These are phyloP conservation scores for Peromyscus leucopus DNA, from an alignment of 2,113 vertebrate genomes.

Conservation along the genomic window DNA sequence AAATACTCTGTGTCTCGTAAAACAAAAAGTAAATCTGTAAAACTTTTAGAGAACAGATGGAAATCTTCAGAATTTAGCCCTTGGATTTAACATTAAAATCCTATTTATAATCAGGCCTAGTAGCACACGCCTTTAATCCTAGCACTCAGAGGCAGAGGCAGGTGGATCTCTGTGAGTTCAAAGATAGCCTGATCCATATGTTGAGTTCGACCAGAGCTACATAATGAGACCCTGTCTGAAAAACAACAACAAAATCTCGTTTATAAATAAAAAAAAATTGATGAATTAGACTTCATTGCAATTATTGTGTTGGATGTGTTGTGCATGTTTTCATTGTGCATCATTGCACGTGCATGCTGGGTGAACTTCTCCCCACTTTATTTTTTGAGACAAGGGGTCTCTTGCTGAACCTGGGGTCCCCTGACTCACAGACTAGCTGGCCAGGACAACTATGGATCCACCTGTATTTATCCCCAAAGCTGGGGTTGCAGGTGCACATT, in stretches of 20 bases:
- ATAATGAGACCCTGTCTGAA: not conserved
- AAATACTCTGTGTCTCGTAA: not conserved
- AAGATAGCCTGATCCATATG: not conserved
- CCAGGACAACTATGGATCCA: not conserved
- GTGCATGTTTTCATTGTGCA: not conserved
- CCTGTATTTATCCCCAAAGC: too few relatives aligned
- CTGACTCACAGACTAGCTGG: not conserved
- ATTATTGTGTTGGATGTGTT: not conserved
- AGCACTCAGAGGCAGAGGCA: not conserved
- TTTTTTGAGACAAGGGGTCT: not conserved
- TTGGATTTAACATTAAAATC: not conserved
- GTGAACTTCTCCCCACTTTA: not conserved
- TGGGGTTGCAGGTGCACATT: not conserved
- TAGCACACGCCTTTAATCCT: not conserved
- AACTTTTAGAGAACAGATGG: not conserved
- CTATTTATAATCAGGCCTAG: not conserved
- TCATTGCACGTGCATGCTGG: not conserved
- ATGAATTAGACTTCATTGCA: not conserved
- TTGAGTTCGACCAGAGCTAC: not conserved
- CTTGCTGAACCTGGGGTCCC: too few relatives aligned
- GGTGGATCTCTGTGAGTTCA: not conserved
- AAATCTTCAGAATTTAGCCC: not conserved
- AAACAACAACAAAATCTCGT: not conserved
- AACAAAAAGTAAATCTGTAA: not conserved
- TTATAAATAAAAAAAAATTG: not conserved